phyloP scores from a whole-genome alignment of 2,888 invertebrate genomes.

The Calameuta pallipes region DNA sequence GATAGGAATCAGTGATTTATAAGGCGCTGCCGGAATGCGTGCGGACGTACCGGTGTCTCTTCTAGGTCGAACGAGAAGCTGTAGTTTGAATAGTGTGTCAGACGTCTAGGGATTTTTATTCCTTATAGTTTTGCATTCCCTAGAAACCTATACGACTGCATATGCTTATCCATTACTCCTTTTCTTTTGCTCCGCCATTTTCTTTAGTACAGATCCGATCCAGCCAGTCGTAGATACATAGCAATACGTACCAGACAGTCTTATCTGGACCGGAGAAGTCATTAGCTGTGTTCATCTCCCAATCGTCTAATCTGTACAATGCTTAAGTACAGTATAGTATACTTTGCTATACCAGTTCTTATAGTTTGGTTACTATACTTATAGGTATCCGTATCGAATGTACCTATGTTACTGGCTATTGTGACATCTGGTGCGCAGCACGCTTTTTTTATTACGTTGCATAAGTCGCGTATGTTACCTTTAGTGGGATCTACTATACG shows the following conservation, averaged over 20 bases:
- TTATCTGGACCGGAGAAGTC: neutral
- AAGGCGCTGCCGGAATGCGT: constrained; percentile 53
- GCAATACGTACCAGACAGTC: neutral
- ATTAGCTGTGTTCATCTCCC: neutral
- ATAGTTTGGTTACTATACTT: neutral
- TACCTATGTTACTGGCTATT: constrained; percentile 11
- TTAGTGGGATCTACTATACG: constrained; percentile 10
- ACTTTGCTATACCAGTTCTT: neutral
- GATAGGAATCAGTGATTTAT: constrained; percentile 53
- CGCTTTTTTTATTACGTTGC: constrained; percentile 17
- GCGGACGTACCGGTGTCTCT: constrained; percentile 46
- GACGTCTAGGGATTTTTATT: neutral
- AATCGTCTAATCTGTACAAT: neutral
- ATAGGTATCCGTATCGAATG: neutral
- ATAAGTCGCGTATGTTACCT: constrained; percentile 17
- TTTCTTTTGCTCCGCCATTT: neutral
- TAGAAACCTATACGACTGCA: neutral
- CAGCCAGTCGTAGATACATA: neutral
- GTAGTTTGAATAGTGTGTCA: neutral
- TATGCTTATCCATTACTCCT: neutral
- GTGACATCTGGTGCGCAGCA: constrained; percentile 17
- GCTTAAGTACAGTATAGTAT: neutral
- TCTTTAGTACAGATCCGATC: neutral
- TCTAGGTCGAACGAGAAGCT: constrained; percentile 13
- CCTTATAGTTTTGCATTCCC: neutral